A percentile compares a stretch with the other conserved stretches of the same genome.
Evolutionary conservation across 2,888 invertebrate genomes (phyloP).

Genomic region (Parnassius smintheus): DNA sequence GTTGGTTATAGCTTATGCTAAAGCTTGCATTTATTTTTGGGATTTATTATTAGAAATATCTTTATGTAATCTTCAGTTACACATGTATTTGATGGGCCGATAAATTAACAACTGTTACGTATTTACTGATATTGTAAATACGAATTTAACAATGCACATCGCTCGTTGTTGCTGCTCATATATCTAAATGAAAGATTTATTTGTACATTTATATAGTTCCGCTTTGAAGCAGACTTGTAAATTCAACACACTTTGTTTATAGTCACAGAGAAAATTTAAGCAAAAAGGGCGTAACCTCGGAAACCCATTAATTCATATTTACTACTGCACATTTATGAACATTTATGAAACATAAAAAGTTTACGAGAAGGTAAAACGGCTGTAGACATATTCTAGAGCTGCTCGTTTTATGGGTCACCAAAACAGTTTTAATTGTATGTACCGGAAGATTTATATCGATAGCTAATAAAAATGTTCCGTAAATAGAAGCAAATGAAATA

Average conservation of each 20-base stretch:
- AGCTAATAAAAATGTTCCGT: constrained; percentile 47
- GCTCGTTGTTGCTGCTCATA: neutral
- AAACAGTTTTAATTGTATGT: constrained; percentile 67
- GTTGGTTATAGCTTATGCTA: too few species aligned
- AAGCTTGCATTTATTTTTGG: too few species aligned
- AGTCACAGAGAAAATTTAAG: constrained; percentile 48
- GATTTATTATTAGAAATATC: too few species aligned
- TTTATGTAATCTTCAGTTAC: too few species aligned
- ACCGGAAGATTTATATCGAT: constrained; percentile 50
- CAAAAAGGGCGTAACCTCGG: constrained; percentile 57
- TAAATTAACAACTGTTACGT: too few species aligned
- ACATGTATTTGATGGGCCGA: too few species aligned
- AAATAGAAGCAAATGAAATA: neutral
- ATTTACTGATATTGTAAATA: neutral
- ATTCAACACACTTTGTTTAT: constrained; percentile 51
- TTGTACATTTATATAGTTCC: neutral
- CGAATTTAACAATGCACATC: neutral
- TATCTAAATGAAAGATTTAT: neutral
- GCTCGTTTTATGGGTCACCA: constrained; percentile 66
- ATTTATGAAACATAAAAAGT: constrained; percentile 78
- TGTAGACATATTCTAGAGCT: constrained; percentile 59
- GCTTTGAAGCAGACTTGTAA: constrained; percentile 39
- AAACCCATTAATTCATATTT: constrained; percentile 75
- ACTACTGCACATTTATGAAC: constrained; percentile 48
- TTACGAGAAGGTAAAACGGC: constrained; percentile 70